phyloP scores from a whole-genome alignment of 2,797 vertebrate genomes.

The Pogoniulus pusillus region DNA sequence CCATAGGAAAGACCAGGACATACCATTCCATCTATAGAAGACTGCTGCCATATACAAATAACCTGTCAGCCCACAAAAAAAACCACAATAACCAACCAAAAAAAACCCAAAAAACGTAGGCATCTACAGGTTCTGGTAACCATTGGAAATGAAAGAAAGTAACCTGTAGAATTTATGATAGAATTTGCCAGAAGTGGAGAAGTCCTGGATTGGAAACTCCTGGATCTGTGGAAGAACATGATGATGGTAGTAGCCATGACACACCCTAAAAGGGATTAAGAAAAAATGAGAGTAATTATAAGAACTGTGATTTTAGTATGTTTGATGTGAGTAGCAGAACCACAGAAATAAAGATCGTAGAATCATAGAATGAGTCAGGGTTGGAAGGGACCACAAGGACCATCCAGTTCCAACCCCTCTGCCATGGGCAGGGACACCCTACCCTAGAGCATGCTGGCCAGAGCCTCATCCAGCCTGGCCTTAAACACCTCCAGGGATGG shows the following conservation, averaged over 20 bases:
- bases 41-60: neutral
- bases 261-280: neutral
- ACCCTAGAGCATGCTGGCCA: too few relatives aligned
- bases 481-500: too few relatives aligned
- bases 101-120: too few relatives aligned
- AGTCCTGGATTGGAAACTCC: neutral
- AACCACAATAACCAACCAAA: too few relatives aligned
- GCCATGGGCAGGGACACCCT: too few relatives aligned
- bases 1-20: neutral
- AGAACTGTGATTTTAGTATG: neutral
- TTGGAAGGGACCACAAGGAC: too few relatives aligned
- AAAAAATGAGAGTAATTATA: neutral
- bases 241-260: neutral
- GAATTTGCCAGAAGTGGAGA: neutral
- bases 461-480: too few relatives aligned
- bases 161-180: neutral
- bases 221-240: neutral
- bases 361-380: too few relatives aligned
- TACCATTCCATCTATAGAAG: neutral
- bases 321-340: neutral
- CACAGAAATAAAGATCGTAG: too few relatives aligned
- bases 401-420: too few relatives aligned
- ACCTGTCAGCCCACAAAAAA: neutral
- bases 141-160: neutral
- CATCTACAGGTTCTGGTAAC: neutral